phyloP scores from a whole-genome alignment of 92 coral and sea anemone species.

The Hydrozoanthus gracilis region DNA sequence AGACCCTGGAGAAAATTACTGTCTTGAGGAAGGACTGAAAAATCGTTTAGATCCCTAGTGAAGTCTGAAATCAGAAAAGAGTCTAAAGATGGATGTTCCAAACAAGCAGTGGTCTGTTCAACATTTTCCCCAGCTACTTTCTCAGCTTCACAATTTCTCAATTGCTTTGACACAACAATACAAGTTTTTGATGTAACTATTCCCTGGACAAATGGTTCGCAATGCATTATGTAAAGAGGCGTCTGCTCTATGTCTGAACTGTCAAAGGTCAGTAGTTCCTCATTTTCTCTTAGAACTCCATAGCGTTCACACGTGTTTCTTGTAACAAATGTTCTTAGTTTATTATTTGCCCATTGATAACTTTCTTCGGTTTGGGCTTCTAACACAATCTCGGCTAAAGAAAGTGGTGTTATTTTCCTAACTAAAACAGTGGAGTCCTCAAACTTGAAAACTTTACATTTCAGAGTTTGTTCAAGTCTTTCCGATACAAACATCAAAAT shows the following conservation, averaged over 20 bases:
- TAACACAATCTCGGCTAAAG: slow-evolving; percentile 62
- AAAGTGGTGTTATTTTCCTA: slow-evolving; percentile 45
- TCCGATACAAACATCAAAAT: slow-evolving; percentile 23
- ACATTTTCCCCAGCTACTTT: neutral
- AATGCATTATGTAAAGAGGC: slow-evolving; percentile 40
- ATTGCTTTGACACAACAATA: slow-evolving; percentile 40
- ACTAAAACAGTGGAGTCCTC: slow-evolving; percentile 51
- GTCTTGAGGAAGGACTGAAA: neutral
- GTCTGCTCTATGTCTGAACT: neutral
- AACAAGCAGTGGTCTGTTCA: neutral
- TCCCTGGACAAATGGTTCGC: slow-evolving; percentile 80
- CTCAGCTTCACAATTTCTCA: neutral
- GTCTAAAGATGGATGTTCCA: neutral
- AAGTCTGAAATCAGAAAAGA: slow-evolving; percentile 70
- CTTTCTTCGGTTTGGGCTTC: slow-evolving; percentile 52
- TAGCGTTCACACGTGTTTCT: slow-evolving; percentile 28
- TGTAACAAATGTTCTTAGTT: slow-evolving; percentile 27
- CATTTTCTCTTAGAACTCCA: slow-evolving; percentile 53
- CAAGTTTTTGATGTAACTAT: slow-evolving; percentile 54
- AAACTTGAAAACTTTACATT: neutral
- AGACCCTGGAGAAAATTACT: neutral
- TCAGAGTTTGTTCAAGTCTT: neutral
- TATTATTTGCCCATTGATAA: slow-evolving; percentile 47
- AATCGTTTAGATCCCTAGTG: slow-evolving; percentile 41
- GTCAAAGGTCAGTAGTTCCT: neutral